These are phyloP conservation scores for Puffinus mauretanicus DNA, from an alignment of 2,113 vertebrate genomes.

Conservation along the genomic window DNA sequence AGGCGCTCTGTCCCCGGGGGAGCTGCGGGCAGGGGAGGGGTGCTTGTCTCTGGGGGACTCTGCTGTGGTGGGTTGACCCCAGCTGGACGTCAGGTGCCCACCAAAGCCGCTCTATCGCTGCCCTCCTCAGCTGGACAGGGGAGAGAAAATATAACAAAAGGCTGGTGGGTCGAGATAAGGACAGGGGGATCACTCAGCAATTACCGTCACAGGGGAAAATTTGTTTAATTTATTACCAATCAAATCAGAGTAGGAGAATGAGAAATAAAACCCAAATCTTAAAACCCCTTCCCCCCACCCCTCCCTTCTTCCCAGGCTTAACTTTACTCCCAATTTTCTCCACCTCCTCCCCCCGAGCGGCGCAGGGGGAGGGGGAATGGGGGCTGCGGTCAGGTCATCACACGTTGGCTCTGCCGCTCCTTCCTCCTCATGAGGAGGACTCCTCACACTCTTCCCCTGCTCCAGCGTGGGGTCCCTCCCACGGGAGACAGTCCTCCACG, in stretches of 20 bases:
- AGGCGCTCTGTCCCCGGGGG: background rate
- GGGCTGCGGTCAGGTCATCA: background rate
- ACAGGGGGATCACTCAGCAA: background rate
- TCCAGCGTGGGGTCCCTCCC: no score
- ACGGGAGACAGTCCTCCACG: no score
- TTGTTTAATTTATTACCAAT: background rate
- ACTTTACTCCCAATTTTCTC: background rate
- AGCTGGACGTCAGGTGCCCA: background rate
- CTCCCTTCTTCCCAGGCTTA: background rate
- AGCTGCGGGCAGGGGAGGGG: background rate
- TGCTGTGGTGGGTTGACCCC: background rate
- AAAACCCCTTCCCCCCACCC: background rate
- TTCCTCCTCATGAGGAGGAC: no score
- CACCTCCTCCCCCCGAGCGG: background rate
- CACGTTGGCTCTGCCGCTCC: background rate
- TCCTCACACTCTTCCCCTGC: no score
- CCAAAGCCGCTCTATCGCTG: background rate
- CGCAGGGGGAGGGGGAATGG: background rate
- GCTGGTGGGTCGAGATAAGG: background rate
- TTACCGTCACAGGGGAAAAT: background rate
- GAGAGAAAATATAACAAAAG: background rate
- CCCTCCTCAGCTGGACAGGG: background rate
- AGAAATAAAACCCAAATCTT: background rate
- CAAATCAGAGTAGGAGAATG: background rate
- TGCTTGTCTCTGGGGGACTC: background rate